Base-by-base conservation (phyloP, 2,888 invertebrate species). In the Andrena camellia region DNA sequence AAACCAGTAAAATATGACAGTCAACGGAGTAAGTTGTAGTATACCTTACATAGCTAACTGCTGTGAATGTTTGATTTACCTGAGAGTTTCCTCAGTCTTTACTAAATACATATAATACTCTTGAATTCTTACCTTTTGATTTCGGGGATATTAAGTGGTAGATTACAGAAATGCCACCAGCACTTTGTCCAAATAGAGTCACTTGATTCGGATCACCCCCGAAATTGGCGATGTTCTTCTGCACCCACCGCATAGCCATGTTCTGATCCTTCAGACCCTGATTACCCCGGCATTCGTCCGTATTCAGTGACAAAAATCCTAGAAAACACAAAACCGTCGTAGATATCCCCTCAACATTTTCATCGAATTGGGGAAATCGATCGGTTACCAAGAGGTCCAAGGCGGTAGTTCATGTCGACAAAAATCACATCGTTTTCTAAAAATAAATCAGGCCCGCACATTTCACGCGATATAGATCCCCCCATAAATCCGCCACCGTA, bases 251-350 rank as follows among this genome's bases (percentile, higher is more conserved):
- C 62, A 97, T 92, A 0, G 96, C 97, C 67, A 96, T 94, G 10
- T 95, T 93, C 94, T 97, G 97, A 94, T 97, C 97, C 90, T 96
- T 97, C 63, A 97, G 90, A 0, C 97, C 97, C 79, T 95, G 95
- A 92, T 97, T 97, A 0, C 96, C 96, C 0, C 97, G 96, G 0
- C 96, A 94, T 0, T 95, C 90, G 0, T 95, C 94, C 86, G 97
- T 97, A 33, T 96, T 96, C 0, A 97, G 96, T 90, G 96, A 96
- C 0, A 97, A 93, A 91, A 86, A 86, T 62, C 86, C 86, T 81
- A 35, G 35, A 35, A 35, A 35, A 35, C 10, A 35, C 35, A 20
- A n/a, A 62, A 5, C 17, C 7, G 6, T 62, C 62, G 62, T 20
- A 7, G 8, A 2, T 4, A 0, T 33, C n/a, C 35, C 3, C n/a